Conservation (phyloP, 2,113 vertebrate species). For the Tympanuchus pallidicinctus region DNA sequence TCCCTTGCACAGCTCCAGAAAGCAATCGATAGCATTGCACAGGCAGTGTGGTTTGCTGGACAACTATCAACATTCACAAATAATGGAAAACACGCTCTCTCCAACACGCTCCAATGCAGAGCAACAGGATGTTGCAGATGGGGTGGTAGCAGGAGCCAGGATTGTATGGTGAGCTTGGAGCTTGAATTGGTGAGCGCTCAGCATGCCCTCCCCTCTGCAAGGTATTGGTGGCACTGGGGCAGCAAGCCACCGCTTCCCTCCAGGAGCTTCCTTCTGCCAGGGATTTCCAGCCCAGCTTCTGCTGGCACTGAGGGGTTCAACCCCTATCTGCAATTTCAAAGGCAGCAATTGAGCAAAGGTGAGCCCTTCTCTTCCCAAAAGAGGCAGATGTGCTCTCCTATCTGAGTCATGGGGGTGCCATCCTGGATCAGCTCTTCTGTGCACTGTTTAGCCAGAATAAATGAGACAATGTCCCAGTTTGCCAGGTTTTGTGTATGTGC, state of each 20-base stretch:
- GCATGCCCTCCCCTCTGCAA: background rate
- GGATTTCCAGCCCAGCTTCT: background rate
- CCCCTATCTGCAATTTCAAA: background rate
- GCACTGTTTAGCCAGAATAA: background rate
- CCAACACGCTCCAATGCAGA: rapidly evolving
- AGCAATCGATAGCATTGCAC: background rate
- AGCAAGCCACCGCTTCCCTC: background rate
- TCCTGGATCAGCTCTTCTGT: background rate
- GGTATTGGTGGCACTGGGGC: rapidly evolving
- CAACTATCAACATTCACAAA: background rate
- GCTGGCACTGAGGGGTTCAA: background rate
- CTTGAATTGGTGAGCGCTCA: background rate
- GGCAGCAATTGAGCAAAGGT: background rate
- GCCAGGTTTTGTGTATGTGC: background rate
- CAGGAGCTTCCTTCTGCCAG: background rate
- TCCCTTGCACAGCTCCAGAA: background rate
- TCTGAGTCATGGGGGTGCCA: background rate
- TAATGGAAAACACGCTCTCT: rapidly evolving
- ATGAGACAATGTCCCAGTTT: background rate
- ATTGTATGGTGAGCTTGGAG: background rate
- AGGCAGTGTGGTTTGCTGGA: background rate
- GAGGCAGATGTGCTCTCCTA: background rate
- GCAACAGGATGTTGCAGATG: background rate
- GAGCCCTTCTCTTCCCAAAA: background rate
- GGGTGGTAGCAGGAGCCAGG: background rate